These are phyloP conservation scores for Ameiurus melas DNA, from an alignment of 2,113 vertebrate species.

Conservation along the genomic window DNA sequence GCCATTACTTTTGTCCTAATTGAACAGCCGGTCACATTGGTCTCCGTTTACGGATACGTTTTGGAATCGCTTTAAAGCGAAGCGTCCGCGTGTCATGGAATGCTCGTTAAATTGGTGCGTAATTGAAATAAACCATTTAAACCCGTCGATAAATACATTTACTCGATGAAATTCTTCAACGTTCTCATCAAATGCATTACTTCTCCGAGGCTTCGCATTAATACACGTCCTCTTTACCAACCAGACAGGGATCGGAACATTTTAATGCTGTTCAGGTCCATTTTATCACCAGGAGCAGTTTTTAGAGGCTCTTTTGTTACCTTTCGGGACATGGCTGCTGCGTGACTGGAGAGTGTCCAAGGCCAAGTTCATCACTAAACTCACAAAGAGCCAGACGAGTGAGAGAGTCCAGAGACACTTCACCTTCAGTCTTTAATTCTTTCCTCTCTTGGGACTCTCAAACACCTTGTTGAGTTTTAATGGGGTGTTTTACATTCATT, in stretches of 20 bases:
- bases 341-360: background rate
- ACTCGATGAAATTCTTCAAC: no score
- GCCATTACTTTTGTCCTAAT: background rate
- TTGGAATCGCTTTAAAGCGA: no score
- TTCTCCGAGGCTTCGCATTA: background rate
- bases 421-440: background rate
- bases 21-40: no score
- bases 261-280: background rate
- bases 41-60: no score
- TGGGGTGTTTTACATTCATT: background rate
- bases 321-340: background rate
- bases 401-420: background rate
- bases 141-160: no score
- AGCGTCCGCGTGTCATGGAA: background rate
- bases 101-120: background rate
- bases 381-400: background rate
- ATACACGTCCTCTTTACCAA: background rate
- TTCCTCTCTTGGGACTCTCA: background rate
- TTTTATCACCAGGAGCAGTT: background rate
- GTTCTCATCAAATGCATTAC: background rate
- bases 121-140: background rate
- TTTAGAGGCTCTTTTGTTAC: background rate
- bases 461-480: background rate
- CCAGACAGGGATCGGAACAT: background rate
- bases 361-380: background rate